Percentiles rank a stretch among this genome's conserved stretches.
phyloP scores from a whole-genome alignment of 2,113 vertebrate genomes.

The Cettia cetti region DNA sequence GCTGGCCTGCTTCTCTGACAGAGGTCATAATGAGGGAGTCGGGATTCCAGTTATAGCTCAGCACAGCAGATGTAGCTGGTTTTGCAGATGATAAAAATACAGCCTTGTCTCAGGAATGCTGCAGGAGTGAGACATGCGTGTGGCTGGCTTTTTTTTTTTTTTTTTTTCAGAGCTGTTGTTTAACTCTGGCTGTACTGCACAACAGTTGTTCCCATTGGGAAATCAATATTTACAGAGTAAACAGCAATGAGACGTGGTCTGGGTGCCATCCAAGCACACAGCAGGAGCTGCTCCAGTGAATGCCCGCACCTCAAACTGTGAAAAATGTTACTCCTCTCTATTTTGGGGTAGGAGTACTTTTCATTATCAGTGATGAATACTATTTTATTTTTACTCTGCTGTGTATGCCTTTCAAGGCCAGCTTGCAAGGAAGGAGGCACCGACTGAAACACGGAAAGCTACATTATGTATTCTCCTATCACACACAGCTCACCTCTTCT shows the following conservation, averaged over 20 bases:
- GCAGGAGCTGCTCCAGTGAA: neutral
- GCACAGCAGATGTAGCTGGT: slow-evolving; percentile 47
- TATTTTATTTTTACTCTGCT: neutral
- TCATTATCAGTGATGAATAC: neutral
- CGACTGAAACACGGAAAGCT: neutral
- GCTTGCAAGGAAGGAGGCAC: neutral
- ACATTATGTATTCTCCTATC: neutral
- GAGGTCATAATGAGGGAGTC: slow-evolving; percentile 58
- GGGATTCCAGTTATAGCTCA: slow-evolving; percentile 53
- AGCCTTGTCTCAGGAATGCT: slow-evolving; percentile 61
- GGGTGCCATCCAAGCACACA: slow-evolving; percentile 11
- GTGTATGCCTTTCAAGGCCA: neutral
- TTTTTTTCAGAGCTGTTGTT: neutral
- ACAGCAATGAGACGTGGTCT: neutral
- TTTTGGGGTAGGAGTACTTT: neutral
- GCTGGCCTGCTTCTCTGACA: neutral
- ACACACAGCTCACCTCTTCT: neutral
- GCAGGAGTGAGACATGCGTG: neutral
- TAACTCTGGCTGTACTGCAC: slow-evolving; percentile 43
- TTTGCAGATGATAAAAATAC: slow-evolving; percentile 63
- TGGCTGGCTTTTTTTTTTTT: neutral
- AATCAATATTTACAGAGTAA: slow-evolving; percentile 31
- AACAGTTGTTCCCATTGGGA: slow-evolving; percentile 5
- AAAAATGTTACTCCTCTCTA: neutral
- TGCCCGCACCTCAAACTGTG: neutral